Base-by-base conservation (phyloP, 1,140 invertebrate genomes). In the Steinernema feltiae region DNA sequence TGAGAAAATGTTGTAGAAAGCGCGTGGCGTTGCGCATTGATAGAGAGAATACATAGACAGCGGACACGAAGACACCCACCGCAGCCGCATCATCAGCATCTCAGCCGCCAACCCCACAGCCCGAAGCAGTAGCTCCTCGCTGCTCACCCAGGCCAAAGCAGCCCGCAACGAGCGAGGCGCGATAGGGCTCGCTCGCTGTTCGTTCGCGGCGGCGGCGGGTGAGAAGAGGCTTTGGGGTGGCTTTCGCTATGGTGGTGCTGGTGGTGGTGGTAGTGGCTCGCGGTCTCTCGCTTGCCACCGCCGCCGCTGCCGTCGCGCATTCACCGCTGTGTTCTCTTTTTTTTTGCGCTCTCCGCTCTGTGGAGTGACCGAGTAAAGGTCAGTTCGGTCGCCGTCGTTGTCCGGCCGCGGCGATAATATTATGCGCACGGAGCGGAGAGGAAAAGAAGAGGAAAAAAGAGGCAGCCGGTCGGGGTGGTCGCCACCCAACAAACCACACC, bases 291-390 rank as follows among this genome's bases (percentile, higher is more conserved):
- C 53, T 41, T 7, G 35, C 35, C 35, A 18, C 35, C 35, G 35
- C 35, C 35, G 35, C 18, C 35, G 35, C 35, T 18, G 35, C 24
- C 53, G 24, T 63, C 53, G 53, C 53, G 53, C 53, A 63, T 63
- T 21, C 24, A 63, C 53, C 53, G 24, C 53, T 27, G 24, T 21
- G 7, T 7, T 21, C 24, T 21, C 24, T 27, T 63, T 63, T 63
- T 63, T 63, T 7, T 7, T 7, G 7, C 53, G 24, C 53, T 63
- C 53, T n/a, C n/a, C n/a, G n/a, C n/a, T n/a, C n/a, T n/a, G n/a
- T n/a, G n/a, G 53, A 63, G 53, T 63, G 53, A 63, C 53, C 53
- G 53, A 63, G 53, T 63, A 63, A 63, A 63, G 53, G 53, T 63
- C 53, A 63, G 53, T 63, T 63, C 53, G 24, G 53, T 27, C 53